phyloP scores from a whole-genome alignment of 1,140 invertebrate genomes.

The Drosophila mauritiana region DNA sequence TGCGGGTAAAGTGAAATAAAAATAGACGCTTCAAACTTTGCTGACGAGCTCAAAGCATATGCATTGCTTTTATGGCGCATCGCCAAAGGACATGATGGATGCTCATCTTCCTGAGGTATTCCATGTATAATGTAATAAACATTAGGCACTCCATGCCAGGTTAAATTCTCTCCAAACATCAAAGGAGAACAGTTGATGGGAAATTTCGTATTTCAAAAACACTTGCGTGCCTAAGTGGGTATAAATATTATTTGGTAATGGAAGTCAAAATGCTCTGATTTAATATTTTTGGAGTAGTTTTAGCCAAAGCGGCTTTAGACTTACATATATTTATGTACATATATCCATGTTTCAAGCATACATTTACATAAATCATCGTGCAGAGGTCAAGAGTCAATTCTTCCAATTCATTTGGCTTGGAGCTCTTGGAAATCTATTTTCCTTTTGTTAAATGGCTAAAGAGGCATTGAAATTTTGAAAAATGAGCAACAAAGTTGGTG shows the following conservation, averaged over 20 bases:
- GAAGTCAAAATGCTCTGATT: neutral
- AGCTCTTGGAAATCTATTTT: slow-evolving; percentile 11
- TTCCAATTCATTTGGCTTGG: slow-evolving; percentile 22
- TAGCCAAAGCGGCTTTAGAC: slow-evolving; percentile 1
- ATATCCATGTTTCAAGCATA: slow-evolving; percentile 1
- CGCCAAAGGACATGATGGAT: slow-evolving; percentile 37
- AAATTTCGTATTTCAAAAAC: slow-evolving; percentile 8
- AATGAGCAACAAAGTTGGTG: slow-evolving; percentile 4
- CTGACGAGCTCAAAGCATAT: slow-evolving; percentile 53
- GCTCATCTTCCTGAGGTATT: slow-evolving; percentile 31
- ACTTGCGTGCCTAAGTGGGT: slow-evolving; percentile 5
- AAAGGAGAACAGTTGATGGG: slow-evolving; percentile 45
- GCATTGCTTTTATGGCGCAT: slow-evolving; percentile 48
- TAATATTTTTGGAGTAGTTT: neutral
- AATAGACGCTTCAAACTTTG: slow-evolving; percentile 43
- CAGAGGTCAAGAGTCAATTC: slow-evolving; percentile 18
- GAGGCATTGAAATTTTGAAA: slow-evolving; percentile 2
- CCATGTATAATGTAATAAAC: slow-evolving; percentile 54
- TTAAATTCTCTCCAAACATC: slow-evolving; percentile 23
- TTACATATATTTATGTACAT: slow-evolving; percentile 16
- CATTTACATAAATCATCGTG: slow-evolving; percentile 16
- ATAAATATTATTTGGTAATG: neutral
- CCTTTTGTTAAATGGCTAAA: neutral
- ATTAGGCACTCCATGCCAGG: slow-evolving; percentile 31
- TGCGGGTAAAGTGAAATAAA: slow-evolving; percentile 44